Evolutionary conservation across 1,140 invertebrate species (phyloP), one percentile per base, ranked within the genome.

Genomic region (Drosophila hydei): DNA sequence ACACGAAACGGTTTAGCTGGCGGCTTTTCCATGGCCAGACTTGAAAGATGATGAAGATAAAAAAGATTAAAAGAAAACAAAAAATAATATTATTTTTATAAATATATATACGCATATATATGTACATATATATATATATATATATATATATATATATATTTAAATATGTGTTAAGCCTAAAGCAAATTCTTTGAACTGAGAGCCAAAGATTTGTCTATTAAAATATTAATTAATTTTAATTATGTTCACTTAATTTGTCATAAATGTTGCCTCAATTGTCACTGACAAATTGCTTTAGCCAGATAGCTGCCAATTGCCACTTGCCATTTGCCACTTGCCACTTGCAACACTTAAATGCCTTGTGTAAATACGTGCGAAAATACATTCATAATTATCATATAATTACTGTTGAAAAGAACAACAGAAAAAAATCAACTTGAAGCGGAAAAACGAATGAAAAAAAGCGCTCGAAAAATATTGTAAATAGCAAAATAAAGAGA

Each of bases 401-500:
- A 67, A 67, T 72, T 58, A 43, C 40, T 40, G 40, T 52, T 52
- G 38, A 52, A 69, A 18, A 16, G 14, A 42, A 16, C 38, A 40
- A 7, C 38, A 40, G 23, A 19, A 16, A 16, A 72, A 65, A 56
- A 51, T 23, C 45, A 65, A 36, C 52, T 65, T 58, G 45, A 64
- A 55, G 33, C 9, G 30, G 27, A 62, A 61, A 30, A 51, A 19
- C 16, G 23, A 56, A 23, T 40, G 58, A 58, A 58, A 42, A 50
- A 50, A 63, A 38, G 14, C 60, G 48, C 48, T 61, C 27, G 56
- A 36, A 55, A 69, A 54, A 62, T 48, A 62, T 64, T 64, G 52
- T 71, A 56, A 58, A 71, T 58, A 36, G 52, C 52, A 58, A 65
- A 71, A 58, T 58, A 65, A 36, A 65, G 42, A 58, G 12, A 14